Percentiles rank a stretch among this genome's conserved stretches.
These are phyloP conservation scores for Cataglyphis altisquamis DNA, from an alignment of 2,888 invertebrate species.

Conservation along the genomic window DNA sequence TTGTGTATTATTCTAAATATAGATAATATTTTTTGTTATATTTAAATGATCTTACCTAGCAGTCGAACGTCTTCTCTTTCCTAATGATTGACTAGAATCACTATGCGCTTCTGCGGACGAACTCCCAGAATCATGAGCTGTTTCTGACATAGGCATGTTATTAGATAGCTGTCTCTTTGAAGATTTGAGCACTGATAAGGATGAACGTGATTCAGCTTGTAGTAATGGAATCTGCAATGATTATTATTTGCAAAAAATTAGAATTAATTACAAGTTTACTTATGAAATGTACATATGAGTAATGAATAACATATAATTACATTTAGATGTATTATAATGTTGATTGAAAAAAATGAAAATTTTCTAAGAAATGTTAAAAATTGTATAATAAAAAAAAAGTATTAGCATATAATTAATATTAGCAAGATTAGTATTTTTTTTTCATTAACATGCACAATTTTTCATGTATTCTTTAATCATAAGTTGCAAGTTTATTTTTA, in stretches of 20 bases:
- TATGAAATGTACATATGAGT: background rate
- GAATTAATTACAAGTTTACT: background rate
- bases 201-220: slow-evolving; percentile 87
- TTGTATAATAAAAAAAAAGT: background rate
- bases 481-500: background rate
- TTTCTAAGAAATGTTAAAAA: slow-evolving; percentile 12
- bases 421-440: slow-evolving; percentile 9
- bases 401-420: too few relatives aligned
- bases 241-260: slow-evolving; percentile 24
- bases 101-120: slow-evolving; percentile 87
- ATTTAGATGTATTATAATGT: background rate
- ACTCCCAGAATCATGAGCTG: slow-evolving; percentile 86
- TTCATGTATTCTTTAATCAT: background rate
- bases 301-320: slow-evolving; percentile 1
- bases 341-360: background rate
- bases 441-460: slow-evolving; percentile 6
- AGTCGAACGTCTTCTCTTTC: slow-evolving; percentile 82
- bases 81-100: slow-evolving; percentile 87
- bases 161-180: slow-evolving; percentile 87
- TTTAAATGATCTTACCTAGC: slow-evolving; percentile 76
- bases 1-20: slow-evolving; percentile 1
- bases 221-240: slow-evolving; percentile 85
- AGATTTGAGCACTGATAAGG: slow-evolving; percentile 87
- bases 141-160: slow-evolving; percentile 86
- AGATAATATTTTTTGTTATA: slow-evolving; percentile 14